Evolutionary conservation across 2,113 vertebrate species (phyloP), one percentile per base, ranked within the genome.

Genomic region (Donacobius atricapilla): DNA sequence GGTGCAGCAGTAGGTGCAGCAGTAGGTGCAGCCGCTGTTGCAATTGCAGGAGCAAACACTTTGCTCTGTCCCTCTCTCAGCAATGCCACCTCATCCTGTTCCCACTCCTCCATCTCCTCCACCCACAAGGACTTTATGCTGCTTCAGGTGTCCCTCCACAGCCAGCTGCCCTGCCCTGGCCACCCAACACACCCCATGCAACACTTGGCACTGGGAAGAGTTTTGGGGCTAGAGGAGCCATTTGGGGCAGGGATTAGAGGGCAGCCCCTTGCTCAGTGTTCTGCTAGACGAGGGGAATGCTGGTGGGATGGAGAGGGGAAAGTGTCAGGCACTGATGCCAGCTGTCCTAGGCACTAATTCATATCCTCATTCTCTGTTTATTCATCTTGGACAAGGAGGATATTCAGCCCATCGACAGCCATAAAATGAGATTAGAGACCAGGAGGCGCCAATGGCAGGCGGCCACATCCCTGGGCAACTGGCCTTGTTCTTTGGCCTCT

Each of bases 401-500:
- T 97, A 95, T 97, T 95, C 93, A 97, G 93, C 96, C 87, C 86
- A 64, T 91, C 35, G 90, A 86, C 93, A 96, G 95, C 87, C 96
- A 97, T 98, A 98, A 97, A 98, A 90, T 2, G 60, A 97, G 97
- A 98, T 98, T 97, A 98, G 96, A 96, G 35, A 73, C 77, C 76
- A 61, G 90, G 79, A 85, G 89, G 83, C n/a, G 0, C 95, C 94
- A 87, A 91, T 90, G 83, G 89, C 86, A 93, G 68, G 84, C 24
- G 0, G 89, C 91, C 93, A 91, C 82, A 40, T 97, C 92, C 3
- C 2, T 84, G 93, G 95, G 93, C 91, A 96, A 72, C 96, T 94
- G 97, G 95, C 97, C 97, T 98, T 97, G 97, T 95, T 97, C 97
- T 98, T 98, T 97, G 97, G 92, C 92, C 97, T 95, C 86, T 28